Conservation (phyloP, 2,797 vertebrate species). For the Lycodopsis pacificus region DNA sequence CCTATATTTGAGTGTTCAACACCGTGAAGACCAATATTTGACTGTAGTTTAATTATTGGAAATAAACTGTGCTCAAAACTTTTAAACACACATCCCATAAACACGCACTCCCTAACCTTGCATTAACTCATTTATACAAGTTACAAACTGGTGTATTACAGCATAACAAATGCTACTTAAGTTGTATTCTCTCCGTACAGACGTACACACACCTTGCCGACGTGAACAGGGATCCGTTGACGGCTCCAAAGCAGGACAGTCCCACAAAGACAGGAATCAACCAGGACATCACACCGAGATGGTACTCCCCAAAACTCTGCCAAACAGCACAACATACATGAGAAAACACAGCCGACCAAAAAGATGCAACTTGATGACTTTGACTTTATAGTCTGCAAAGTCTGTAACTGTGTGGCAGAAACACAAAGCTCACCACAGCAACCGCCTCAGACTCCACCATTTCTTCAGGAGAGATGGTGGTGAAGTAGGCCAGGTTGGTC, state of each 20-base stretch:
- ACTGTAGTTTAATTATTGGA: background rate
- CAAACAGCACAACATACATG: background rate
- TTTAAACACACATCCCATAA: too few species aligned
- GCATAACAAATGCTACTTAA: background rate
- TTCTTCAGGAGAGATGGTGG: slow-evolving; percentile 88
- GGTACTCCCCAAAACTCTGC: slow-evolving; percentile 95
- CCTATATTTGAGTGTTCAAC: background rate
- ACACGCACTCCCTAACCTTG: background rate
- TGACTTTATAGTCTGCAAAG: background rate
- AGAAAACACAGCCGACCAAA: background rate
- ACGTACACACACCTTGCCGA: slow-evolving; percentile 88
- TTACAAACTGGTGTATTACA: background rate
- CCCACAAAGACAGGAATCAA: slow-evolving; percentile 97
- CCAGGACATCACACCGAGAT: slow-evolving; percentile 97
- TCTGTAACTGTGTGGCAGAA: background rate
- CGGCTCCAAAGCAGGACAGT: slow-evolving; percentile 96
- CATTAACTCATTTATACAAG: background rate
- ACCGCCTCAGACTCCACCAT: slow-evolving; percentile 94
- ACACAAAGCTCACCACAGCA: slow-evolving; percentile 87
- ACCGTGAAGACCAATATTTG: background rate
- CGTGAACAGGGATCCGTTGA: slow-evolving; percentile 97
- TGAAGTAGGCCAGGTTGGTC: slow-evolving; percentile 98
- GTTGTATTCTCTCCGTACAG: slow-evolving; percentile 7
- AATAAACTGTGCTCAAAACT: background rate
- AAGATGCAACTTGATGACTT: background rate